Conservation (phyloP, 1,140 invertebrate genomes). For the Chelonus insularis region DNA sequence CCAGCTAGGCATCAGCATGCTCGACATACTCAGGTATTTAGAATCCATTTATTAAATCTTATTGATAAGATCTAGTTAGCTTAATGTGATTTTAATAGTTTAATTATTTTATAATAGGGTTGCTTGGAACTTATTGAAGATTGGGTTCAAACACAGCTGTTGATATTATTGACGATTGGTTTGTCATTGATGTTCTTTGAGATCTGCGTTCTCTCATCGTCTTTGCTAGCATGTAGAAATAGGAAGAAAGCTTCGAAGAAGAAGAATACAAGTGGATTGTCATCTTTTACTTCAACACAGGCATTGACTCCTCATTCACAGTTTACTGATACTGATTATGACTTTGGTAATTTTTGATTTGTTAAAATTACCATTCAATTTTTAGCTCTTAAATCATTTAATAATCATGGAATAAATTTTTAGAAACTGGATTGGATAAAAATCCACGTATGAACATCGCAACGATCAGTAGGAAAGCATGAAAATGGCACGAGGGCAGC, state of each 20-base stretch:
- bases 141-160: constrained; percentile 77
- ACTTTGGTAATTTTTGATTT: constrained; percentile 42
- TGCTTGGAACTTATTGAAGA: constrained; percentile 72
- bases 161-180: constrained; percentile 70
- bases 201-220: constrained; percentile 69
- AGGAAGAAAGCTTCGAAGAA: constrained; percentile 43
- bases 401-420: too few species aligned
- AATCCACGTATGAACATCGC: constrained; percentile 48
- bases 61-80: constrained; percentile 29
- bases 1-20: constrained; percentile 64
- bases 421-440: constrained; percentile 50
- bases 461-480: constrained; percentile 54
- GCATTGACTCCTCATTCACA: constrained; percentile 42
- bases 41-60: constrained; percentile 20
- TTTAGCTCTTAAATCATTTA: background rate
- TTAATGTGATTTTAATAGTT: constrained; percentile 28
- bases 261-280: constrained; percentile 42
- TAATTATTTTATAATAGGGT: constrained; percentile 60
- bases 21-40: constrained; percentile 64
- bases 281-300: constrained; percentile 54
- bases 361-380: constrained; percentile 3
- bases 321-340: constrained; percentile 50
- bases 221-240: constrained; percentile 70
- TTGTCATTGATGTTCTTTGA: constrained; percentile 70
- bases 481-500: constrained; percentile 57